Evolutionary conservation across 1,140 invertebrate species (phyloP).

Genomic region (Drosophila pachea): DNA sequence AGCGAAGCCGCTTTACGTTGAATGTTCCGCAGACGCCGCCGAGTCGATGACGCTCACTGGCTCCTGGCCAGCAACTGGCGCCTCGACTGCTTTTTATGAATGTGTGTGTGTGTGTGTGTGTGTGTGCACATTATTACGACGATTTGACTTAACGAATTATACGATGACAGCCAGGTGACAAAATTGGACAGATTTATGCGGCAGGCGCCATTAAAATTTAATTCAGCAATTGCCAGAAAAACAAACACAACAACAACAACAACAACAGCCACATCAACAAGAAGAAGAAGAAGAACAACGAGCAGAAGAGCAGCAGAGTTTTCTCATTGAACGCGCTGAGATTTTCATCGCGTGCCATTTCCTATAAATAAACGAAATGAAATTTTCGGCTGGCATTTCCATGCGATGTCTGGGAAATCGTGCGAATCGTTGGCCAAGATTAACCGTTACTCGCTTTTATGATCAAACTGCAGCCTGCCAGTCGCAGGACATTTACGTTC

Average conservation of each 20-base stretch:
- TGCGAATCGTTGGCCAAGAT: slow-evolving; percentile 21
- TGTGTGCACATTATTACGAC: slow-evolving; percentile 29
- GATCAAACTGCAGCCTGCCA: not conserved
- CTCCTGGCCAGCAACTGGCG: slow-evolving; percentile 21
- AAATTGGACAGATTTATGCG: slow-evolving; percentile 52
- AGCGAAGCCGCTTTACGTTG: not conserved
- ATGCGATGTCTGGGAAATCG: slow-evolving; percentile 7
- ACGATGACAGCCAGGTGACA: slow-evolving; percentile 60
- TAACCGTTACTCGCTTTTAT: not conserved
- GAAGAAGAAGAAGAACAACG: not conserved
- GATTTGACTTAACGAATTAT: slow-evolving; percentile 57
- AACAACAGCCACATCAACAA: not conserved
- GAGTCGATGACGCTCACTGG: slow-evolving; percentile 23
- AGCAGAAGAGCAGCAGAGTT: not conserved
- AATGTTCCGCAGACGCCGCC: slow-evolving; percentile 21
- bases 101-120: slow-evolving; percentile 23
- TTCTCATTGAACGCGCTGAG: not conserved
- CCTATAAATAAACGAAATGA: slow-evolving; percentile 25
- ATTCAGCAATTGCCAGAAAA: not conserved
- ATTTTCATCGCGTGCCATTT: slow-evolving; percentile 40
- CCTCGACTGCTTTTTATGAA: not conserved
- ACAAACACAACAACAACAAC: slow-evolving; percentile 1
- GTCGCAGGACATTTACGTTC: not conserved
- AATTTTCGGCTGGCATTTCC: slow-evolving; percentile 20
- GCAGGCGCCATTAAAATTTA: slow-evolving; percentile 31